Conservation (phyloP, 2,113 vertebrate species). For the Pollimyrus isidori region DNA sequence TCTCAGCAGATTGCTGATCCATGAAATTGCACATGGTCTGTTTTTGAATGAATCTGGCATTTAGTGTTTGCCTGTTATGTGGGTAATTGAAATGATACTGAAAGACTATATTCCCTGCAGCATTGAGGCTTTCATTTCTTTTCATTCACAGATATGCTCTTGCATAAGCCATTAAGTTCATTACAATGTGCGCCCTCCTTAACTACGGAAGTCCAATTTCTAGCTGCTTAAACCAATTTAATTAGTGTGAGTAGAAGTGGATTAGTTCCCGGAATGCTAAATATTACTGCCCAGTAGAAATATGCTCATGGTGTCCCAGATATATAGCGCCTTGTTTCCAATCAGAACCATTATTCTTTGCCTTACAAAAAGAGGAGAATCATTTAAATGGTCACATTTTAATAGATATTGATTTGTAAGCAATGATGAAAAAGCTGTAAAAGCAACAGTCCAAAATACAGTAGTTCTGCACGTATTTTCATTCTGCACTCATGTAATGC, state of each 20-base stretch:
- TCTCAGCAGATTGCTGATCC: neutral
- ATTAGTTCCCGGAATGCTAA: neutral
- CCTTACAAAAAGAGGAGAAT: neutral
- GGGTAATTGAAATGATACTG: neutral
- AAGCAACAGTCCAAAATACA: neutral
- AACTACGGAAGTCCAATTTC: neutral
- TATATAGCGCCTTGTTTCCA: neutral
- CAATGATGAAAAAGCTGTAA: neutral
- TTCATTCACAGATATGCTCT: neutral
- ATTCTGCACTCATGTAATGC: neutral
- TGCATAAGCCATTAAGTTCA: neutral
- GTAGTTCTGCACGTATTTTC: neutral
- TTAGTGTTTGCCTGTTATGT: neutral
- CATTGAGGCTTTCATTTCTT: neutral
- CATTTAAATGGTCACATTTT: neutral
- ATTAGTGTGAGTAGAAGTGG: neutral
- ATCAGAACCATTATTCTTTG: neutral
- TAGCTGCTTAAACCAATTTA: neutral
- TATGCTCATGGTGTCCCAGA: neutral
- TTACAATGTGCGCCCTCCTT: neutral
- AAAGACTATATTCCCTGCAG: neutral
- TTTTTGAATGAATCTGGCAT: constrained; percentile 5
- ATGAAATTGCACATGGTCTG: constrained; percentile 17
- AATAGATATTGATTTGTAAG: neutral
- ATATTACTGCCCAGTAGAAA: neutral